Conservation (phyloP, 2,797 vertebrate genomes). For the Dendrocincla tyrannina region DNA sequence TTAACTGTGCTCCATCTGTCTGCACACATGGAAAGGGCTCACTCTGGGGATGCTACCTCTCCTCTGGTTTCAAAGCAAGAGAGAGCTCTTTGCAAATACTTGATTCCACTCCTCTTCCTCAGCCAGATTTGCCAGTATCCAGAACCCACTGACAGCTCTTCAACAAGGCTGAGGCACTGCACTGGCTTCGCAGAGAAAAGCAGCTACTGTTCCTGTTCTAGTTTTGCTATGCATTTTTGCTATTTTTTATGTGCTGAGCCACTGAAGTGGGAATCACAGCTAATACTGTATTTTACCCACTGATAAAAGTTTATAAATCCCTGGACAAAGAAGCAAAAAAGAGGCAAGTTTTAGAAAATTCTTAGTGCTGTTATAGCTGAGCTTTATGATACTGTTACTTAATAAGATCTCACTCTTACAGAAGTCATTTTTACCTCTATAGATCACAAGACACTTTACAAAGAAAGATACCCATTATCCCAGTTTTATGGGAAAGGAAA, state of each 20-base stretch:
- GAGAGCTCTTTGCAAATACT: not conserved
- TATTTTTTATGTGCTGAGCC: not conserved
- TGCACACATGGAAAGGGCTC: not conserved
- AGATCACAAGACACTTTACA: not conserved
- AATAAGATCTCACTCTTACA: not conserved
- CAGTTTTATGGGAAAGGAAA: not conserved
- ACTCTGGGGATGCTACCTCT: not conserved
- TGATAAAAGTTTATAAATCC: not conserved
- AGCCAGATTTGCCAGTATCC: not conserved
- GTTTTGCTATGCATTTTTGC: not conserved
- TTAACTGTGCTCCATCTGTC: not conserved
- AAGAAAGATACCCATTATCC: not conserved
- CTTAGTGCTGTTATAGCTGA: not conserved
- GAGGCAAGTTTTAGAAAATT: not conserved
- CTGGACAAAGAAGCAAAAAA: not conserved
- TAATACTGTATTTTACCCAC: not conserved
- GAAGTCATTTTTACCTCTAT: not conserved
- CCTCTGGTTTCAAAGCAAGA: not conserved
- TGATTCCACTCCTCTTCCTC: not conserved
- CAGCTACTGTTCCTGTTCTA: not conserved
- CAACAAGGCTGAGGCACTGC: not conserved
- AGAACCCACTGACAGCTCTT: not conserved
- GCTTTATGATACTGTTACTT: not conserved
- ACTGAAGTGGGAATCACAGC: not conserved
- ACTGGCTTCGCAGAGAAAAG: not conserved